Percentiles rank a stretch among this genome's conserved stretches.
Evolutionary conservation across 2,113 vertebrate species (phyloP).

Genomic region (Planiliza haematocheilus): DNA sequence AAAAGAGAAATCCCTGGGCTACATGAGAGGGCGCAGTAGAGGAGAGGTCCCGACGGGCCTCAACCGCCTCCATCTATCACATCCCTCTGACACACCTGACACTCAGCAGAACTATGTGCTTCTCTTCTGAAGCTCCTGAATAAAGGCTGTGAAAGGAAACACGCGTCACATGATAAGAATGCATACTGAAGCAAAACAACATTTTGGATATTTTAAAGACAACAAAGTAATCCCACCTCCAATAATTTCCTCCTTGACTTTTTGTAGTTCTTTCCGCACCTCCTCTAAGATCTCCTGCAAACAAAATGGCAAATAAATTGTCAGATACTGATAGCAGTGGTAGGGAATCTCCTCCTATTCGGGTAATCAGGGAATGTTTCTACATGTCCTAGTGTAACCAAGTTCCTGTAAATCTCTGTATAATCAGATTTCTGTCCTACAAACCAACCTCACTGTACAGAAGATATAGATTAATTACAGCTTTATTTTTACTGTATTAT

Average conservation of each 20-base stretch:
- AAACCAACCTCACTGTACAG: too few species aligned
- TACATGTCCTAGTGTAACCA: background rate
- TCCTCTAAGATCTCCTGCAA: conserved; percentile 92
- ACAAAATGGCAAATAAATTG: conserved; percentile 1
- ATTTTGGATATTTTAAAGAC: background rate
- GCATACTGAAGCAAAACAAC: background rate
- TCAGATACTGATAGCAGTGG: background rate
- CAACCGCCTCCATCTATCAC: conserved; percentile 48
- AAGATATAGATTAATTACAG: too few species aligned
- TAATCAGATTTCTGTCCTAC: background rate
- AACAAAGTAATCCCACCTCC: conserved; percentile 78
- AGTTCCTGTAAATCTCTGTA: background rate
- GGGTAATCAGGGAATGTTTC: background rate
- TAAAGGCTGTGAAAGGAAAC: conserved; percentile 82
- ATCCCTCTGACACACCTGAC: conserved; percentile 63
- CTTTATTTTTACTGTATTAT: too few species aligned
- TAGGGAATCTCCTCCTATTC: background rate
- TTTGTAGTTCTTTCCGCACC: conserved; percentile 92
- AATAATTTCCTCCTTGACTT: conserved; percentile 94
- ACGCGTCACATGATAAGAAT: background rate
- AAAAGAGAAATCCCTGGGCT: conserved; percentile 81
- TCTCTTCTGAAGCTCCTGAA: conserved; percentile 90
- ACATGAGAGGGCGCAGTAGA: conserved; percentile 63
- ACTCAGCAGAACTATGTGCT: conserved; percentile 83
- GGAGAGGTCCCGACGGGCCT: conserved; percentile 45